Evolutionary conservation across 2,113 vertebrate species (phyloP).

Genomic region (Casuarius casuarius): DNA sequence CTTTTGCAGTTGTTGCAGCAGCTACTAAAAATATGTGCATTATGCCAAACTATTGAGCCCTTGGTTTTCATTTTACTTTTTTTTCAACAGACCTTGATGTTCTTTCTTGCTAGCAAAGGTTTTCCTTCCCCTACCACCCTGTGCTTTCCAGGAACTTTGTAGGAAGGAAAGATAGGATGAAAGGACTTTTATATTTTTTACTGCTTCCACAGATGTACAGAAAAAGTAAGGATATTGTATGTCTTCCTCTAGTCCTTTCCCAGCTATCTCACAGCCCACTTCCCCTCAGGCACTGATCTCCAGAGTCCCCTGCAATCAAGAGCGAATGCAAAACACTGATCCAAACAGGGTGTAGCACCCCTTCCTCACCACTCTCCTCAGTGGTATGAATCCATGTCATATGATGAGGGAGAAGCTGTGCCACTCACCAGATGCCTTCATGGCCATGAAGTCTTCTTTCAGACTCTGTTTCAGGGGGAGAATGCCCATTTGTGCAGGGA

Average conservation of each 20-base stretch:
- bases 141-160: background rate
- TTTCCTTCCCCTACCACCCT: background rate
- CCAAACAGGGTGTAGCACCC: background rate
- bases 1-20: background rate
- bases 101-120: fast-evolving
- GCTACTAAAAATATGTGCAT: background rate
- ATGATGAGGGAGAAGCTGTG: background rate
- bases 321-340: background rate
- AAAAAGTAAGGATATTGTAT: background rate
- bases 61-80: background rate
- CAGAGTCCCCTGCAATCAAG: background rate
- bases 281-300: background rate
- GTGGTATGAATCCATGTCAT: background rate
- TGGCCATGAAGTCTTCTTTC: background rate
- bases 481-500: background rate
- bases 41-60: background rate
- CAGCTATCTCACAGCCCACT: background rate
- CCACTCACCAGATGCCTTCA: background rate
- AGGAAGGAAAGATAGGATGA: background rate
- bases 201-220: background rate
- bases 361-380: background rate
- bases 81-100: background rate
- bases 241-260: background rate
- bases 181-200: background rate
- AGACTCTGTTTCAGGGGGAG: background rate